A percentile compares a stretch with the other conserved stretches of the same genome.
These are phyloP conservation scores for Lithobates sylvaticus DNA, from an alignment of 2,797 vertebrate species.

Conservation along the genomic window DNA sequence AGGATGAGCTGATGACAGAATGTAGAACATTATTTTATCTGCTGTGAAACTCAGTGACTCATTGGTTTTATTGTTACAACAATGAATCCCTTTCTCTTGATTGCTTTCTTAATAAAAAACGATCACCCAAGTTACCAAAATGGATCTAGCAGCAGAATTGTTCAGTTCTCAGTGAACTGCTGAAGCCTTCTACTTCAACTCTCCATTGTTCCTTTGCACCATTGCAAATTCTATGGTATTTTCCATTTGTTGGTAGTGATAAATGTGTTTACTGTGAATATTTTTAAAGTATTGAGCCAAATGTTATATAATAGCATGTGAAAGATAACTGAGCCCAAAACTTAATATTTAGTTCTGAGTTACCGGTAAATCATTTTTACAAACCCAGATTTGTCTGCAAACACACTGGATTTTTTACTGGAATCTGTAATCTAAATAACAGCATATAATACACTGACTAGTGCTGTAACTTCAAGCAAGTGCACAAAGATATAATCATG, in stretches of 20 bases:
- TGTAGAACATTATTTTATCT: slow-evolving; percentile 55
- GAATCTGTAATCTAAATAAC: too few relatives aligned
- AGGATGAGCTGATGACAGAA: slow-evolving; percentile 58
- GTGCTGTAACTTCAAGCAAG: too few relatives aligned
- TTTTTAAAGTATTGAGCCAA: neutral
- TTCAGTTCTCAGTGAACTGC: slow-evolving; percentile 20
- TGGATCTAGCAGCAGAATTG: slow-evolving; percentile 15
- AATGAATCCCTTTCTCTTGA: slow-evolving; percentile 19
- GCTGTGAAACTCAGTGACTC: slow-evolving; percentile 55
- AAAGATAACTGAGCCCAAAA: neutral
- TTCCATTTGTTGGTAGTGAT: neutral
- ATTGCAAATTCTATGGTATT: slow-evolving; percentile 13
- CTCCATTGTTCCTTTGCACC: neutral
- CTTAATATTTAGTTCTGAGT: too few relatives aligned
- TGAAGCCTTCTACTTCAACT: neutral
- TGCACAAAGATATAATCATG: too few relatives aligned
- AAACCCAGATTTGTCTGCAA: too few relatives aligned
- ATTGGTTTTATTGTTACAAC: slow-evolving; percentile 46
- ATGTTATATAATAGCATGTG: neutral
- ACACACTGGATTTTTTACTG: too few relatives aligned
- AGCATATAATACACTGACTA: too few relatives aligned
- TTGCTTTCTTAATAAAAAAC: slow-evolving; percentile 50
- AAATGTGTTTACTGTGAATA: neutral
- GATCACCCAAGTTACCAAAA: slow-evolving; percentile 36
- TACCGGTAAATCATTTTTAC: too few relatives aligned